These are phyloP conservation scores for Magallana angulata DNA, from an alignment of 1,140 invertebrate species.

Conservation along the genomic window DNA sequence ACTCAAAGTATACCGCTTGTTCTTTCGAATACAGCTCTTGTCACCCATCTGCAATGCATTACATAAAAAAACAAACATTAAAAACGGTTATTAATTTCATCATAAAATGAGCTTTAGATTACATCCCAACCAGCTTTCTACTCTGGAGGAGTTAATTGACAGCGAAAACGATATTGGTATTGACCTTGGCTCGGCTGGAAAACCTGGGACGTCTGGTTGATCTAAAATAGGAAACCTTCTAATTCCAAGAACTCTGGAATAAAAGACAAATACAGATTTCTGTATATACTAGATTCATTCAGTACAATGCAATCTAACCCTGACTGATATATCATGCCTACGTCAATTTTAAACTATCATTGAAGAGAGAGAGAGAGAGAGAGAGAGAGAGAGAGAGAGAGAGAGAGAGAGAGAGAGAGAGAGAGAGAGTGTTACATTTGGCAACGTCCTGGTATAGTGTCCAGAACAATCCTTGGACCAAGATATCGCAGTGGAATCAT, in stretches of 20 bases:
- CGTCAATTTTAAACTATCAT: background rate
- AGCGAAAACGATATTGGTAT: background rate
- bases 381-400: background rate
- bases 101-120: background rate
- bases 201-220: background rate
- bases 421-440: constrained; percentile 14
- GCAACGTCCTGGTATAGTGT: constrained; percentile 23
- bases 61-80: background rate
- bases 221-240: background rate
- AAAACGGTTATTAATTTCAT: too few species aligned
- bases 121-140: background rate
- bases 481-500: constrained; percentile 34
- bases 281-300: background rate
- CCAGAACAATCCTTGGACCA: constrained; percentile 2
- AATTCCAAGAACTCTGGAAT: constrained; percentile 18
- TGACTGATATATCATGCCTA: too few species aligned
- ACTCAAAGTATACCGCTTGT: background rate
- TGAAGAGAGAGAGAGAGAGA: background rate
- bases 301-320: too few species aligned
- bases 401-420: background rate
- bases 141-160: too few species aligned
- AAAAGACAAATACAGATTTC: background rate
- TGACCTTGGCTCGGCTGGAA: background rate
- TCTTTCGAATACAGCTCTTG: constrained; percentile 9
- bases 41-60: constrained; percentile 1